phyloP scores from a whole-genome alignment of 2,888 invertebrate genomes.

The Thelaira solivaga region DNA sequence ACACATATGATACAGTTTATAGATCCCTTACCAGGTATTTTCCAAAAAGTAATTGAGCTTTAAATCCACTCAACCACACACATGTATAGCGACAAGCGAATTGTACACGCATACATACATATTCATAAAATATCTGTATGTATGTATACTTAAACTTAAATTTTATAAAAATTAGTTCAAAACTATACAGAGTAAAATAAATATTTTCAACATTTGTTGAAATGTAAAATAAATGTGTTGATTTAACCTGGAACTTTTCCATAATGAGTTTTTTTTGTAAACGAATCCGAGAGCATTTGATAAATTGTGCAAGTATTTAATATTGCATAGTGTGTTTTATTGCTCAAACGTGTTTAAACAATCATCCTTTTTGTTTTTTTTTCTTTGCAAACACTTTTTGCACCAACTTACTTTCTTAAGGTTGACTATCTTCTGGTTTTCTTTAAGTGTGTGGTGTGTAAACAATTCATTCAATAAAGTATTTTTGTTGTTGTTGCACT shows the following conservation, averaged over 20 bases:
- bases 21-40: too few species aligned
- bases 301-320: not conserved
- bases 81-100: too few species aligned
- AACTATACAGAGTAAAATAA: too few species aligned
- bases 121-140: too few species aligned
- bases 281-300: constrained; percentile 8
- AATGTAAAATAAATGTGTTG: constrained; percentile 26
- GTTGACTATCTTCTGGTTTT: not conserved
- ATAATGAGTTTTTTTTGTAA: constrained; percentile 22
- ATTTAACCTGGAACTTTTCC: constrained; percentile 39
- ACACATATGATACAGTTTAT: too few species aligned
- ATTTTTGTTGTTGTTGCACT: not conserved
- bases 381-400: not conserved
- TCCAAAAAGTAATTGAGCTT: too few species aligned
- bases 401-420: not conserved
- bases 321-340: constrained; percentile 37
- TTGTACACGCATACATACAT: too few species aligned
- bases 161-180: too few species aligned
- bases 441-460: constrained; percentile 13
- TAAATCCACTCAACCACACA: too few species aligned
- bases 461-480: constrained; percentile 30
- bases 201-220: too few species aligned
- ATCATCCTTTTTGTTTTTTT: constrained; percentile 3
- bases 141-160: too few species aligned
- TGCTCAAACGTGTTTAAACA: constrained; percentile 57